Conservation (phyloP, 2,888 invertebrate genomes). For the Resseliella maxima region DNA sequence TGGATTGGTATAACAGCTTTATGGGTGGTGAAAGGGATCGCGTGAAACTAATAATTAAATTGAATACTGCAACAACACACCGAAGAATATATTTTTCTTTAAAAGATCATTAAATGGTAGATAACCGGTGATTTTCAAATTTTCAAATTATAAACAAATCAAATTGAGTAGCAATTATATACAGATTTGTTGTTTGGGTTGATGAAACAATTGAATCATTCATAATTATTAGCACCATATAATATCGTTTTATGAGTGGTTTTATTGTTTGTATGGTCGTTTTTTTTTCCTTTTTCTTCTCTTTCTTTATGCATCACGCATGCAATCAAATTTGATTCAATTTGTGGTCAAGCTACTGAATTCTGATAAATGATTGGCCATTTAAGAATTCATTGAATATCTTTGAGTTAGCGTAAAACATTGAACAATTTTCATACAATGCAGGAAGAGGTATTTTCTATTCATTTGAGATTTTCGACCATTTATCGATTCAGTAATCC, state of each 20-base stretch:
- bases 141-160: constrained; percentile 3
- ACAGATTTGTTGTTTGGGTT: background rate
- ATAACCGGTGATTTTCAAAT: constrained; percentile 15
- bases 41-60: background rate
- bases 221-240: background rate
- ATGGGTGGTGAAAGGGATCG: no score
- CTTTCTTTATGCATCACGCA: background rate
- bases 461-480: no score
- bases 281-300: background rate
- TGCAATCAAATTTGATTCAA: no score
- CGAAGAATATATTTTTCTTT: background rate
- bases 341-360: no score
- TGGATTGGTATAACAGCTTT: no score
- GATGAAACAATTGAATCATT: background rate
- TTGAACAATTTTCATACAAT: no score
- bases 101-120: constrained; percentile 18
- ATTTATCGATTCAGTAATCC: no score
- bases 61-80: background rate
- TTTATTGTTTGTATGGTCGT: background rate
- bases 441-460: no score
- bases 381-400: no score
- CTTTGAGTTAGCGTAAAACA: no score
- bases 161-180: background rate
- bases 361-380: no score
- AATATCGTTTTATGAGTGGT: background rate